phyloP scores from a whole-genome alignment of 1,140 invertebrate genomes.

The Lutraria rhynchaena region DNA sequence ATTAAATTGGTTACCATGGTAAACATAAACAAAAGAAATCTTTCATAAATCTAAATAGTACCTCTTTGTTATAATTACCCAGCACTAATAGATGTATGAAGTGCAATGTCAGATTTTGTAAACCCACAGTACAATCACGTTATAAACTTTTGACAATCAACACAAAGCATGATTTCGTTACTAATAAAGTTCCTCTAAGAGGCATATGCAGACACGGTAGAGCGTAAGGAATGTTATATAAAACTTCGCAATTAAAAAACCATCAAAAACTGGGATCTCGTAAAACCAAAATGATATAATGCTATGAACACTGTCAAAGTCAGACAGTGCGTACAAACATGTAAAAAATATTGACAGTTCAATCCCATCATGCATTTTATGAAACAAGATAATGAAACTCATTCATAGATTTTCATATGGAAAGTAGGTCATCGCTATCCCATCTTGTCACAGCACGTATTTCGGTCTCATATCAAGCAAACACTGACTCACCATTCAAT shows the following conservation, averaged over 20 bases:
- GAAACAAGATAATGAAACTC: not conserved
- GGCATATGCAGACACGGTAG: no score
- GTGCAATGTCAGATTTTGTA: no score
- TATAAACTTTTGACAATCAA: no score
- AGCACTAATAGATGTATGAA: no score
- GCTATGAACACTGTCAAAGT: not conserved
- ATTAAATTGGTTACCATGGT: no score
- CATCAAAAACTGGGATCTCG: not conserved
- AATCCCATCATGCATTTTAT: not conserved
- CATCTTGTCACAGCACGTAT: not conserved
- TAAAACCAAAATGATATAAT: not conserved
- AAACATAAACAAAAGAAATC: no score
- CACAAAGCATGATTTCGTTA: no score
- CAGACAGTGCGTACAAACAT: constrained; percentile 21
- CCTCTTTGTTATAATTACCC: no score
- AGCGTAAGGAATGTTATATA: no score
- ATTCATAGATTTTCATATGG: constrained; percentile 2
- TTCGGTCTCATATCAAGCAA: not conserved
- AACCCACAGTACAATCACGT: no score
- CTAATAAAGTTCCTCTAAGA: no score
- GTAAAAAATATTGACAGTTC: not conserved
- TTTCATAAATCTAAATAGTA: no score
- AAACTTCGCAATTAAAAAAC: not conserved
- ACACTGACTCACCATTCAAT: not conserved
- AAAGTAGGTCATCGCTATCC: not conserved